Evolutionary conservation across 2,888 invertebrate genomes (phyloP).

Genomic region (Apamea monoglypha): DNA sequence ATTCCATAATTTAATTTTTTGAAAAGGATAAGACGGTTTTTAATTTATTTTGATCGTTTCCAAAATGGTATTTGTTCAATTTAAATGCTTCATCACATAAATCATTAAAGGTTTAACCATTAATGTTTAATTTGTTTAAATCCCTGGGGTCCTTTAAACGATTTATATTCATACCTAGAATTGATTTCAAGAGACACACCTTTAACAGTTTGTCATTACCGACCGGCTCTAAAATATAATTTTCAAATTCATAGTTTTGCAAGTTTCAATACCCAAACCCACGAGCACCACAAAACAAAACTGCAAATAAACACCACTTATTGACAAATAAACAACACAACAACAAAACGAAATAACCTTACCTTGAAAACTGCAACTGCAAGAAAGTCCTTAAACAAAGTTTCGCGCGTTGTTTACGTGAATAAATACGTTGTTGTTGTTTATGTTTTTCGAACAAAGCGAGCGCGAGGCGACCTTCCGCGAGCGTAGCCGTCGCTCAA

Average conservation of each 20-base stretch:
- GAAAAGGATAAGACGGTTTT: not conserved
- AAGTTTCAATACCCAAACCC: not conserved
- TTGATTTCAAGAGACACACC: not conserved
- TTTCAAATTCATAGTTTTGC: not conserved
- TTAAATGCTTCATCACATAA: not conserved
- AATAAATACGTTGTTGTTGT: conserved; percentile 89
- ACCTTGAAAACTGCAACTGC: conserved; percentile 64
- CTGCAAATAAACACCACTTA: not conserved
- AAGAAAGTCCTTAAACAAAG: conserved; percentile 72
- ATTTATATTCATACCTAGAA: not conserved
- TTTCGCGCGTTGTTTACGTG: conserved; percentile 84
- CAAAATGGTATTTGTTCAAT: not conserved
- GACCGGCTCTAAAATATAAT: not conserved
- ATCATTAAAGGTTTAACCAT: not conserved
- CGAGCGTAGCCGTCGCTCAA: conserved; percentile 78
- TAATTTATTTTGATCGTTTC: not conserved
- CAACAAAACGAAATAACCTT: conserved; percentile 60
- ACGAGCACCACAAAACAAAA: not conserved
- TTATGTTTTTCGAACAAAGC: conserved; percentile 78
- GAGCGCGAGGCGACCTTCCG: conserved; percentile 76
- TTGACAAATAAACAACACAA: conserved; percentile 51
- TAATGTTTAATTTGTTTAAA: not conserved
- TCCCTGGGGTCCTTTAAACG: not conserved
- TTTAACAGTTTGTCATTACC: not conserved
- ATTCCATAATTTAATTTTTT: not conserved